Conservation (phyloP, 2,113 vertebrate species). For the Percopsis transmontana region DNA sequence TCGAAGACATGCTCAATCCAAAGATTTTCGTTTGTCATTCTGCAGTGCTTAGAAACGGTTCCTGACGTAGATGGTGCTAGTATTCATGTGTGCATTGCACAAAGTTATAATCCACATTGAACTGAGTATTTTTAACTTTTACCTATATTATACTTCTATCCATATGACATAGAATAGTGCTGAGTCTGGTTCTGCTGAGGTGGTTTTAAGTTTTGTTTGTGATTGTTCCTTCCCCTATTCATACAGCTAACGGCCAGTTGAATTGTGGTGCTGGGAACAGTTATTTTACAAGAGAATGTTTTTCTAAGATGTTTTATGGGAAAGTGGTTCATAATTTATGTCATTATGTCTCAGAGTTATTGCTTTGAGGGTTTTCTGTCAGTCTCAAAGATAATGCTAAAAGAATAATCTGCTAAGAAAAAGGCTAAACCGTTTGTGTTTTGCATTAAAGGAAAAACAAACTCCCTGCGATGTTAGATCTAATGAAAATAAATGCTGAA, state of each 20-base stretch:
- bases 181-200: slow-evolving; percentile 63
- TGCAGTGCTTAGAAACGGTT: slow-evolving; percentile 68
- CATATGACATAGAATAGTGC: slow-evolving; percentile 56
- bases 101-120: slow-evolving; percentile 59
- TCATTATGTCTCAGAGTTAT: slow-evolving; percentile 52
- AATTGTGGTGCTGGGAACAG: slow-evolving; percentile 61
- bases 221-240: slow-evolving; percentile 32
- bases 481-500: slow-evolving; percentile 39
- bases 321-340: slow-evolving; percentile 44
- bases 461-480: slow-evolving; percentile 29
- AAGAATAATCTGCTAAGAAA: slow-evolving; percentile 35
- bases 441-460: slow-evolving; percentile 51
- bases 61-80: slow-evolving; percentile 65
- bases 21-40: slow-evolving; percentile 71
- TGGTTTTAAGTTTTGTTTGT: slow-evolving; percentile 54
- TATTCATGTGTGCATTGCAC: slow-evolving; percentile 63
- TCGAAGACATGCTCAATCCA: slow-evolving; percentile 77
- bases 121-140: slow-evolving; percentile 52
- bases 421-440: slow-evolving; percentile 23
- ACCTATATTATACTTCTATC: slow-evolving; percentile 57
- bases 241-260: slow-evolving; percentile 54
- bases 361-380: slow-evolving; percentile 32
- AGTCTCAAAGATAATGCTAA: slow-evolving; percentile 48
- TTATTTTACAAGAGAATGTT: slow-evolving; percentile 58
- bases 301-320: slow-evolving; percentile 32